phyloP scores from a whole-genome alignment of 1,140 invertebrate species.

The Heliconius melpomene region DNA sequence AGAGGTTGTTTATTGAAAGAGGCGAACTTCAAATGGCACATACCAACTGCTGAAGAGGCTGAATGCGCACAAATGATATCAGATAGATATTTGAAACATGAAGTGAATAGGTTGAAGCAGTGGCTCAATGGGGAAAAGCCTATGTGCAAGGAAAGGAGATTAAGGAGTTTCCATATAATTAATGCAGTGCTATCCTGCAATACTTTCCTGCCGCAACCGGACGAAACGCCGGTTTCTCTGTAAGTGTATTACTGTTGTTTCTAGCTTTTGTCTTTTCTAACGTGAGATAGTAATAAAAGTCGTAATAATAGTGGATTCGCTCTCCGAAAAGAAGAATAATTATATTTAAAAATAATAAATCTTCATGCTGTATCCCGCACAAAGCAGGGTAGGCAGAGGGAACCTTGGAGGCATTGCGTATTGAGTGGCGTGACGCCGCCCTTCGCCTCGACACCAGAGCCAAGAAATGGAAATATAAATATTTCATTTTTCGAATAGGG shows the following conservation, averaged over 20 bases:
- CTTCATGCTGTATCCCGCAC: no score
- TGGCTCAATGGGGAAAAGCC: conserved; percentile 60
- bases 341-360: no score
- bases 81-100: conserved; percentile 83
- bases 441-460: no score
- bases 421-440: no score
- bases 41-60: conserved; percentile 87
- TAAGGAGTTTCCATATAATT: conserved; percentile 63
- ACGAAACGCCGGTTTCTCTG: conserved; percentile 57
- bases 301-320: background rate
- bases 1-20: conserved; percentile 84
- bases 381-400: no score
- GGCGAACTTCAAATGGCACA: conserved; percentile 89
- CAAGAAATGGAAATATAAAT: no score
- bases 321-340: no score
- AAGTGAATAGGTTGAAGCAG: conserved; percentile 51
- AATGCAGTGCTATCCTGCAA: conserved; percentile 54
- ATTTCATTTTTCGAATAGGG: no score
- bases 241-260: conserved; percentile 51
- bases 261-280: background rate
- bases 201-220: conserved; percentile 58
- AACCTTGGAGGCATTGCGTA: no score
- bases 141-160: conserved; percentile 59
- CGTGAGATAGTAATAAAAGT: no score
- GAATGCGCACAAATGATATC: conserved; percentile 84